These are phyloP conservation scores for cattle (Bos taurus) DNA, from an alignment of 2,113 vertebrate genomes.

Conservation along the genomic window ARS-UCD2.0 NC_037357.1:121917001-121917500, in stretches of 20 bases:
- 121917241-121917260: not conserved
- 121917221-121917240: not conserved
- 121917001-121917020: not conserved
- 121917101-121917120: not conserved
- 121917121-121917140: not conserved
- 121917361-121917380: not conserved
- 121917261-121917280: not conserved
- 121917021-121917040: not conserved
- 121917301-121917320: not conserved
- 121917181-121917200: not conserved
- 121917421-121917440: not conserved
- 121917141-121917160: not conserved
- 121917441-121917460: not conserved
- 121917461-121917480: not conserved
- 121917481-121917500: not conserved
- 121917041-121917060: not conserved
- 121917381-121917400: not conserved
- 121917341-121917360: not conserved
- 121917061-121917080: not conserved
- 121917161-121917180: not conserved
- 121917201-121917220: not conserved
- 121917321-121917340: not conserved
- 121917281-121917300: not conserved
- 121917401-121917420: not conserved
- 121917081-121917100: not conserved